phyloP scores from a whole-genome alignment of 2,113 vertebrate genomes.

The Cephalopterus ornatus region DNA sequence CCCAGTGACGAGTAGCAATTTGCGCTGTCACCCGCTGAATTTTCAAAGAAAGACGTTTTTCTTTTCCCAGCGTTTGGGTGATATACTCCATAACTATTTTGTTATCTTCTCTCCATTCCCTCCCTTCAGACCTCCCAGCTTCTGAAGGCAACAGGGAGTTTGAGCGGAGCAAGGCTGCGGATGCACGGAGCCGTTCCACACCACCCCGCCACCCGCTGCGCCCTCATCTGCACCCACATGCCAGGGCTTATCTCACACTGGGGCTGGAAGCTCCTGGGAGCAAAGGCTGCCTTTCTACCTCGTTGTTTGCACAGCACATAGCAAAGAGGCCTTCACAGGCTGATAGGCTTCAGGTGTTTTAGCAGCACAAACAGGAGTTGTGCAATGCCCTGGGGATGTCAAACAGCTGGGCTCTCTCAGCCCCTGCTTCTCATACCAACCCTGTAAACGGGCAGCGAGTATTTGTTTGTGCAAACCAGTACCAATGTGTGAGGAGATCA shows the following conservation, averaged over 20 bases:
- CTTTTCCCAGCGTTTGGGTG: neutral
- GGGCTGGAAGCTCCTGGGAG: neutral
- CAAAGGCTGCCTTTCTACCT: neutral
- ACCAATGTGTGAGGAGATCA: neutral
- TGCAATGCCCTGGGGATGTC: constrained; percentile 8
- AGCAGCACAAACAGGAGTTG: constrained; percentile 23
- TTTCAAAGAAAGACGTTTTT: neutral
- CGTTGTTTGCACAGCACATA: constrained; percentile 45
- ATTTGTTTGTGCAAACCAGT: neutral
- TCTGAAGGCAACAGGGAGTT: neutral
- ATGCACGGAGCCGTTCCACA: accelerated
- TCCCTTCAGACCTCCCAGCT: neutral
- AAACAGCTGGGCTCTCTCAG: neutral
- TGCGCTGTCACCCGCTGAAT: neutral
- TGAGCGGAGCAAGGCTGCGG: neutral
- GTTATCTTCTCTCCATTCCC: neutral
- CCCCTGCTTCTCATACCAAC: neutral
- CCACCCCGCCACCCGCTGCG: accelerated
- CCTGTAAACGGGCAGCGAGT: neutral
- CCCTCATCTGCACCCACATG: neutral
- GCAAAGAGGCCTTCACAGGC: neutral
- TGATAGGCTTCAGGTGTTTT: constrained; percentile 14
- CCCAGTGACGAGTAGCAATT: neutral
- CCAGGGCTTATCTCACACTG: neutral
- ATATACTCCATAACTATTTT: neutral